A percentile compares a stretch with the other conserved stretches of the same genome.
These are phyloP conservation scores for Andrena cerasifolii DNA, from an alignment of 1,140 invertebrate genomes.

Conservation along the genomic window DNA sequence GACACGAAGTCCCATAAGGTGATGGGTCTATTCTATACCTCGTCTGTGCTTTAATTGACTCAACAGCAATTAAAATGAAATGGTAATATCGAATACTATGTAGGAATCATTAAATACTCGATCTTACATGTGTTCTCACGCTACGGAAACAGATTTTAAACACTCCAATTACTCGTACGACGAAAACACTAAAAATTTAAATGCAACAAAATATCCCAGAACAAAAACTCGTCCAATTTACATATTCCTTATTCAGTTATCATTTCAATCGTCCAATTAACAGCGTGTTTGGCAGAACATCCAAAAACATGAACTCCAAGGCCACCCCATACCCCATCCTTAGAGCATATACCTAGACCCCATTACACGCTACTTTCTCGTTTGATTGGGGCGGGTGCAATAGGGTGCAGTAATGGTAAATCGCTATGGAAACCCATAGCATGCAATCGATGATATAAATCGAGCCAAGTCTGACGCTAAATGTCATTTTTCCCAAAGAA, in stretches of 20 bases:
- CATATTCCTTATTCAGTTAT: slow-evolving; percentile 11
- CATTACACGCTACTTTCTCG: neutral
- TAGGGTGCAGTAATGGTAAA: slow-evolving; percentile 32
- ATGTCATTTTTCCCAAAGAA: neutral
- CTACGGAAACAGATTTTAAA: too few relatives aligned
- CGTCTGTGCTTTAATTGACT: too few relatives aligned
- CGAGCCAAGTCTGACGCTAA: slow-evolving; percentile 7
- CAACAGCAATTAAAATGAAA: too few relatives aligned
- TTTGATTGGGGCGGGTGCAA: slow-evolving; percentile 37
- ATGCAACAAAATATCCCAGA: neutral
- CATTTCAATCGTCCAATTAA: slow-evolving; percentile 15
- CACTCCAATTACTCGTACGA: too few relatives aligned
- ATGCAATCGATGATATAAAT: neutral
- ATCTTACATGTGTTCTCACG: too few relatives aligned
- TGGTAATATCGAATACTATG: too few relatives aligned
- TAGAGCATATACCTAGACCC: too few relatives aligned
- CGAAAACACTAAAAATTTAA: too few relatives aligned
- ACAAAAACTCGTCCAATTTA: slow-evolving; percentile 18
- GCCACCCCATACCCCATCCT: too few relatives aligned
- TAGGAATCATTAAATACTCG: too few relatives aligned
- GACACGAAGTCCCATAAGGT: too few relatives aligned
- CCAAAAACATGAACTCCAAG: slow-evolving; percentile 9
- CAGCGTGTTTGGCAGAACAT: neutral
- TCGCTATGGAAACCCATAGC: slow-evolving; percentile 60
- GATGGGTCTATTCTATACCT: too few relatives aligned